phyloP scores from a whole-genome alignment of 2,797 vertebrate species.

The Lacerta viridis region DNA sequence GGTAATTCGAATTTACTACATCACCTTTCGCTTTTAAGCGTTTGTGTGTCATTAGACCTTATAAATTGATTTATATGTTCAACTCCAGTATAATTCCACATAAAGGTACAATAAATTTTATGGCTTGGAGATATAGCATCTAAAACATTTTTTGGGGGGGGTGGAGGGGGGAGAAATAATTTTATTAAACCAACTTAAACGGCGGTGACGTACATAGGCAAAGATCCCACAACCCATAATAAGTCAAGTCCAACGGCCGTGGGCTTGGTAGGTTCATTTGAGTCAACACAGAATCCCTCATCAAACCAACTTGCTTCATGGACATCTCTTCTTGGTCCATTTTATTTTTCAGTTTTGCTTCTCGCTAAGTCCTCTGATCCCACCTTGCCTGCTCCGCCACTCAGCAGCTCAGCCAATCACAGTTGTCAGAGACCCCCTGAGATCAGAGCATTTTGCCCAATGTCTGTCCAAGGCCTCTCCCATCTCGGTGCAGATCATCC shows the following conservation, averaged over 20 bases:
- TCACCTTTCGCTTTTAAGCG: slow-evolving; percentile 86
- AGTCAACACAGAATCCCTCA: background rate
- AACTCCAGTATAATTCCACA: slow-evolving; percentile 84
- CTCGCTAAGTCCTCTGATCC: no score
- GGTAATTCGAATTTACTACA: slow-evolving; percentile 89
- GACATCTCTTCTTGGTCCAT: background rate
- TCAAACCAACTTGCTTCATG: background rate
- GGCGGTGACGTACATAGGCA: slow-evolving; percentile 62
- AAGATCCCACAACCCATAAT: slow-evolving; percentile 48
- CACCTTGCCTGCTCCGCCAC: no score
- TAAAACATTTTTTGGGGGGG: slow-evolving; percentile 82
- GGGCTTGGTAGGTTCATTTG: background rate
- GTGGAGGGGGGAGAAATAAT: slow-evolving; percentile 79
- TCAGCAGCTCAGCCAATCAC: background rate
- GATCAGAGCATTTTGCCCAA: background rate
- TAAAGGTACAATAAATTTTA: slow-evolving; percentile 87
- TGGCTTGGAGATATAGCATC: slow-evolving; percentile 85
- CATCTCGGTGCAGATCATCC: background rate
- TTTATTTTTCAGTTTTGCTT: background rate
- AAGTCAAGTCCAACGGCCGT: no score
- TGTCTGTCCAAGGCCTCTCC: background rate
- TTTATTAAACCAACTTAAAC: slow-evolving; percentile 80
- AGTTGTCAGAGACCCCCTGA: background rate
- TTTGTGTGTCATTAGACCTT: slow-evolving; percentile 87
- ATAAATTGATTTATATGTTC: slow-evolving; percentile 88